Base-by-base conservation (phyloP, 1,140 invertebrate genomes). In the Magallana angulata region DNA sequence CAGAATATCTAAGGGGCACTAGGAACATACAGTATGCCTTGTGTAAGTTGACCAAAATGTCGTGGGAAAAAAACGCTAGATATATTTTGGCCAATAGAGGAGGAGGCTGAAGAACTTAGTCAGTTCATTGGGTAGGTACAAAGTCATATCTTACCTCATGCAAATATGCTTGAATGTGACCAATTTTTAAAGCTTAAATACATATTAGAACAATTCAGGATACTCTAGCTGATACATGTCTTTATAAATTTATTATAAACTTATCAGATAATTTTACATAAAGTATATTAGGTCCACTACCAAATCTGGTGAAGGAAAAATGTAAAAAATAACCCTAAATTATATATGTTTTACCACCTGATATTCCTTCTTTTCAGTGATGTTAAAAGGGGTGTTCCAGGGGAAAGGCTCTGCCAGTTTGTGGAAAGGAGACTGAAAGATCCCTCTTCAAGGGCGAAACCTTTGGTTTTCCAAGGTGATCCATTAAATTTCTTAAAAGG, bases 351-450 rank as follows among this genome's bases (percentile, higher is more conserved):
- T 48, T 4, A 48, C 36, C 36, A 48, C 36, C 36, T 4, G 36
- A 48, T 48, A 48, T 48, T 48, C 36, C 5, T 48, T 48, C 2
- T 68, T 68, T 68, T n/a, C 62, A 68, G 62, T n/a, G 62, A 68
- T 68, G 62, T 68, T 7, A 68, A 68, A 68, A 68, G 62, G 7
- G 62, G n/a, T 68, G 62, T 68, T 18, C 62, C 62, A n/a, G 62
- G 12, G 3, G 62, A 68, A 14, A 68, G 62, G 62, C n/a, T 68
- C 1, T 16, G 7, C n/a, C 12, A 68, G 7, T 68, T 68, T 18
- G n/a, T 68, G 62, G 64, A 68, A 7, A 16, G n/a, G 6, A 18
- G 9, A 24, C n/a, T 68, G 4, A 68, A 24, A 18, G 64, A 68
- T 18, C n/a, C 14, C 6, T 24, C 8, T 9, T 68, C 1, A 6